Conservation (phyloP, 2,113 vertebrate genomes). For the Oncorhynchus masou region DNA sequence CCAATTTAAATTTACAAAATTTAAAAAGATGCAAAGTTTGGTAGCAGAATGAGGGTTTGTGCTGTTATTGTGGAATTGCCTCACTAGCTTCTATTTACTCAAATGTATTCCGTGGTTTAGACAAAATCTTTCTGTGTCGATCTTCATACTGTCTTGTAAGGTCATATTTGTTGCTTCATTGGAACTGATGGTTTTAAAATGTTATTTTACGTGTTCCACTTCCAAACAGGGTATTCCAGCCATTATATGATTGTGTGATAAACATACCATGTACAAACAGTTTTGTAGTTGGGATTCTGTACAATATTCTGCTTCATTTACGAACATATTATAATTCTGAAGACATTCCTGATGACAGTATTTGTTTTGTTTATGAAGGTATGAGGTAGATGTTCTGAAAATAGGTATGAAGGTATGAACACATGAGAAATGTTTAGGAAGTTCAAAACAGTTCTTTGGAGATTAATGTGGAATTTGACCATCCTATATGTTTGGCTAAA, state of each 20-base stretch:
- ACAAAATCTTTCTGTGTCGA: neutral
- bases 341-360: neutral
- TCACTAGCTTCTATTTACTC: neutral
- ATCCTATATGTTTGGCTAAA: neutral
- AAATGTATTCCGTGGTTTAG: neutral
- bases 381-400: no score
- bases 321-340: no score
- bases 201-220: neutral
- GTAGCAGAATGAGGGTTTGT: no score
- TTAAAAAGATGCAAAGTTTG: no score
- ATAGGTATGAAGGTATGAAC: neutral
- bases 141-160: neutral
- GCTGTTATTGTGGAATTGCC: no score
- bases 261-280: no score
- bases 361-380: neutral
- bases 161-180: neutral
- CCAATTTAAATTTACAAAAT: no score
- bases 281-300: no score
- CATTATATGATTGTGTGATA: no score
- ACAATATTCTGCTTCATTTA: no score
- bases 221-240: neutral
- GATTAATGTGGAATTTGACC: slow-evolving; percentile 37
- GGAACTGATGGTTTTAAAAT: neutral
- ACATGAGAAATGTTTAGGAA: neutral
- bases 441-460: neutral